phyloP scores from a whole-genome alignment of 2,113 vertebrate species.

The Microcebus ravelobensis region DNA sequence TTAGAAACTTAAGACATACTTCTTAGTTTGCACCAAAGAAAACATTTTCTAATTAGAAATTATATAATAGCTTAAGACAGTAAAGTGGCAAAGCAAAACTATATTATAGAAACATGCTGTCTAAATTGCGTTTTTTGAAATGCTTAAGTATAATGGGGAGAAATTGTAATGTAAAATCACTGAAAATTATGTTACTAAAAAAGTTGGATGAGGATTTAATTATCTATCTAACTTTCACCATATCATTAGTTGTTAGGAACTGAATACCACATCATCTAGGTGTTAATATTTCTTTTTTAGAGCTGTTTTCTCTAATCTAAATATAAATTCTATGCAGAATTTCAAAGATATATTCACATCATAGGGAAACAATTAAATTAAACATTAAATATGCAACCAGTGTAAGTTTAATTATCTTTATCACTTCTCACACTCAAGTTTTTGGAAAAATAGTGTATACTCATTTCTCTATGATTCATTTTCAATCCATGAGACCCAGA shows the following conservation, averaged over 20 bases:
- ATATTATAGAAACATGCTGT: not conserved
- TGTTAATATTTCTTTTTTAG: conserved; percentile 55
- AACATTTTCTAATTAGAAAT: conserved; percentile 13
- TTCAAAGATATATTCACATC: conserved; percentile 32
- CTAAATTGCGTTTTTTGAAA: conserved; percentile 41
- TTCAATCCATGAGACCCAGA: not conserved
- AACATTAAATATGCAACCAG: not conserved
- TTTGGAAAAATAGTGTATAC: not conserved
- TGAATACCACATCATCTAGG: conserved; percentile 34
- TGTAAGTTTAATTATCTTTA: not conserved
- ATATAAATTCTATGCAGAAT: conserved; percentile 22
- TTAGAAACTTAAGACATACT: not conserved
- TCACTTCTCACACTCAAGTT: not conserved
- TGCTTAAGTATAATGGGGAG: not conserved
- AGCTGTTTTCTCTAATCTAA: conserved; percentile 31
- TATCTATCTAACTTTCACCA: conserved; percentile 23
- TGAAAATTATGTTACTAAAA: conserved; percentile 36
- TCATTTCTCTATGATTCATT: not conserved
- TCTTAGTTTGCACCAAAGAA: not conserved
- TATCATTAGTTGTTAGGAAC: conserved; percentile 48
- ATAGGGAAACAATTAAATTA: conserved; percentile 23
- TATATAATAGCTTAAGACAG: not conserved
- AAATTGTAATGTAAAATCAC: conserved; percentile 19
- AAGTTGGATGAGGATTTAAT: conserved; percentile 58
- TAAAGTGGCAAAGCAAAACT: not conserved